Evolutionary conservation across 2,797 vertebrate species (phyloP).

Genomic region (Sarcoramphus papa): DNA sequence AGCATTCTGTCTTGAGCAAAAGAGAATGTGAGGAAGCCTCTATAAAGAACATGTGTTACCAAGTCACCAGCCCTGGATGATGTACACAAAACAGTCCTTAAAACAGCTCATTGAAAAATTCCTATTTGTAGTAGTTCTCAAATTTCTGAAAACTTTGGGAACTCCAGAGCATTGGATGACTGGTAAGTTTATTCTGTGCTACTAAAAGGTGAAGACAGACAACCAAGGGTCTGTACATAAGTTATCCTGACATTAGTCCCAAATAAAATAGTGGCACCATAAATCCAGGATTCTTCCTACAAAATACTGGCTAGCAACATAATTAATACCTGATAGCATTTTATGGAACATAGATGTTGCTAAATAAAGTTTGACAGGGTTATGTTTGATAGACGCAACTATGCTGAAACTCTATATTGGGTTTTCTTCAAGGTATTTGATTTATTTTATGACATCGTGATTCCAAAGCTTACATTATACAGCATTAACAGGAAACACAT

Average conservation of each 20-base stretch:
- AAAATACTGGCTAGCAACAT: not conserved
- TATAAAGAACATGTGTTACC: not conserved
- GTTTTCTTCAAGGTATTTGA: not conserved
- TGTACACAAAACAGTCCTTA: not conserved
- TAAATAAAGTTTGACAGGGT: not conserved
- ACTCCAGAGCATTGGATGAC: not conserved
- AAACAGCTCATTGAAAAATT: not conserved
- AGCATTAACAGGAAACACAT: not conserved
- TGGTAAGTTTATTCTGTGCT: not conserved
- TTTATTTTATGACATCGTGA: not conserved
- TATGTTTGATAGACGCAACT: not conserved
- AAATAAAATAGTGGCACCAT: not conserved
- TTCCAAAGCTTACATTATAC: not conserved
- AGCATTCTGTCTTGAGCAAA: not conserved
- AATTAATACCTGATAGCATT: not conserved
- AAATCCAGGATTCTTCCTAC: not conserved
- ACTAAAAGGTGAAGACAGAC: not conserved
- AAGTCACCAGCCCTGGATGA: not conserved
- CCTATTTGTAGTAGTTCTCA: not conserved
- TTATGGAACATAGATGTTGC: not conserved
- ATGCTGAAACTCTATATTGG: not conserved
- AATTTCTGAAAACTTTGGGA: not conserved
- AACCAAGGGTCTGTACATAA: not conserved
- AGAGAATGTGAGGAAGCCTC: not conserved
- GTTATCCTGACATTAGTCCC: not conserved